phyloP scores from a whole-genome alignment of 2,888 invertebrate species.

The Phymatocera aterrima region DNA sequence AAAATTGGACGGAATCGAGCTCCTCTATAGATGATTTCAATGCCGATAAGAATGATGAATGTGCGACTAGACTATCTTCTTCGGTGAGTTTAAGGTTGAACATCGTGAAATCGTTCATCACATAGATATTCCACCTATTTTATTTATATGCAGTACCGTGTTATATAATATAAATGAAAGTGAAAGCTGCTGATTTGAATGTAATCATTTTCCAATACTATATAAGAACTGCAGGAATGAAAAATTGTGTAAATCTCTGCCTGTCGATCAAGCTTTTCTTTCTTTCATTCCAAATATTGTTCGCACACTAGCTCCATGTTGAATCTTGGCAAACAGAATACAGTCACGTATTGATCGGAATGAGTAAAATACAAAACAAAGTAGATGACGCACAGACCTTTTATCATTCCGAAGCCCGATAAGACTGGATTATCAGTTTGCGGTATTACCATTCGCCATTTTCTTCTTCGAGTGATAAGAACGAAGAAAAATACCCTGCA shows the following conservation, averaged over 20 bases:
- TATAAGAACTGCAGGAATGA: no score
- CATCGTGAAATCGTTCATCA: neutral
- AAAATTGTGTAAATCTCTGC: no score
- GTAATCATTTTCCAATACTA: no score
- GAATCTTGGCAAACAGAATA: neutral
- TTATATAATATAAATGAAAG: no score
- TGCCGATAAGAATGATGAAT: constrained; percentile 34
- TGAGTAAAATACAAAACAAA: constrained; percentile 24
- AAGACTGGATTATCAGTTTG: neutral
- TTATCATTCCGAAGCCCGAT: constrained; percentile 27
- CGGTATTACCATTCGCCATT: constrained; percentile 22
- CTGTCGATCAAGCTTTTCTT: no score
- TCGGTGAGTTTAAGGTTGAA: neutral
- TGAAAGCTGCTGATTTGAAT: no score
- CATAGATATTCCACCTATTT: neutral
- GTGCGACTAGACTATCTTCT: constrained; percentile 10
- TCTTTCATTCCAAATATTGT: no score
- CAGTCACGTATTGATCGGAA: neutral
- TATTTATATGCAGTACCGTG: neutral
- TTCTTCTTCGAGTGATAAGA: constrained; percentile 30
- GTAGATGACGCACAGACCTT: constrained; percentile 39
- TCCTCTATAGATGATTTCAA: constrained; percentile 21
- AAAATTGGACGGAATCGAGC: constrained; percentile 34
- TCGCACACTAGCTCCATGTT: no score
- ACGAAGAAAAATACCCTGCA: neutral